Percentiles rank a stretch among this genome's conserved stretches.
phyloP scores from a whole-genome alignment of 2,113 vertebrate species.

The Pristiophorus japonicus region DNA sequence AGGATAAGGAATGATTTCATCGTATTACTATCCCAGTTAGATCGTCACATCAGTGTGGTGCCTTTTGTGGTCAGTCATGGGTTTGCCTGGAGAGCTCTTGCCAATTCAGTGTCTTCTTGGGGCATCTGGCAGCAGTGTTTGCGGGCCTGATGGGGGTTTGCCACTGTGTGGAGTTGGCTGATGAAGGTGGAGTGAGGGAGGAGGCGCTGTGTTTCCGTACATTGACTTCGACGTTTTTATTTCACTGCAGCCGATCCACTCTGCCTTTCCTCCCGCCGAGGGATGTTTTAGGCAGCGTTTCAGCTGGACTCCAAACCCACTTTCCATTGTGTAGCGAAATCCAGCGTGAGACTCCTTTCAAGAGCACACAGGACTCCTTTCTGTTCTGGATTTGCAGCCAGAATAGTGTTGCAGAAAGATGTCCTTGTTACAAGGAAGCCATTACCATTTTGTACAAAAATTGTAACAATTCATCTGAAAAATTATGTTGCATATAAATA shows the following conservation, averaged over 20 bases:
- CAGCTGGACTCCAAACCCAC: not conserved
- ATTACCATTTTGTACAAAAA: not conserved
- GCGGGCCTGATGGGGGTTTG: not conserved
- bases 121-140: not conserved
- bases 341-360: not conserved
- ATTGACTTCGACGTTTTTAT: not conserved
- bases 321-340: not conserved
- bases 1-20: not conserved
- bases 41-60: not conserved
- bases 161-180: not conserved
- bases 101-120: not conserved
- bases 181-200: not conserved
- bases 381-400: not conserved
- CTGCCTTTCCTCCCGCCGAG: not conserved
- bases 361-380: not conserved
- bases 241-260: not conserved
- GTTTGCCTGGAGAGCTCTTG: too few species aligned
- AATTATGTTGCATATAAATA: not conserved
- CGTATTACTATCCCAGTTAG: not conserved
- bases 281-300: constrained; percentile 1
- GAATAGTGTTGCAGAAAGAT: not conserved
- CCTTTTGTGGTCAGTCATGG: not conserved
- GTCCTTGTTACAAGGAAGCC: not conserved
- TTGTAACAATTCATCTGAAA: not conserved
- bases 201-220: not conserved